Evolutionary conservation across 2,113 vertebrate genomes (phyloP), one percentile per base, ranked within the genome.

Genomic region (Chloropsis cyanopogon): DNA sequence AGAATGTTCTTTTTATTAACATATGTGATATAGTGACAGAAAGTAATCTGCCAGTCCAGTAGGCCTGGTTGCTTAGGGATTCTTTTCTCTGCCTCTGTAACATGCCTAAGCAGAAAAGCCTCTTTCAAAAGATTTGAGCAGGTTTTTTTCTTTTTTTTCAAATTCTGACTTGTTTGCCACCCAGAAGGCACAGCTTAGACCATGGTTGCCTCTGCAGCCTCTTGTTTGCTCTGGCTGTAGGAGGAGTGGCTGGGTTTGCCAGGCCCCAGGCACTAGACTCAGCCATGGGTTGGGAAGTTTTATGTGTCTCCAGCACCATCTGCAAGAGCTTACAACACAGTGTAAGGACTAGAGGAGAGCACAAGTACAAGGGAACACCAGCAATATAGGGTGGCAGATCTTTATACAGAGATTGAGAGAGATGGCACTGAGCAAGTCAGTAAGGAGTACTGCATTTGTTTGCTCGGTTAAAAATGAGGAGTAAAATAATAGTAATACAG

Each of bases 261-360:
- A 1, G 3, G 25, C 20, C 47, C 14, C 1, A 5, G 31, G 60
- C 0, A 2, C 19, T 15, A 4, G 11, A 44, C n/a, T 88, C 0
- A 6, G 2, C 56, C 1, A 0, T 12, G 12, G 16, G 12, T 49
- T 85, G 18, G 24, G 33, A 80, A 61, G 29, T 39, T 80, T 50
- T 33, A 37, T 19, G 6, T 35, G 14, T 65, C 19, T 26, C 33
- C 14, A n/a, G 56, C 24, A 23, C 18, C 29, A 66, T 70, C 31
- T 54, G 29, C 54, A 83, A 41, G 76, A 71, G n/a, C 22, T 57
- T 73, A n/a, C 88, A 81, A 63, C 0, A 1, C 15, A 11, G 10
- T 9, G 21, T 73, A 33, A 61, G 46, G 26, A 39, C 25, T 78
- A 33, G n/a, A 47, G 42, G 56, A 81, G 56, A 50, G 15, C 5